Conservation (phyloP, 2,888 invertebrate species). For the Eledone cirrhosa region DNA sequence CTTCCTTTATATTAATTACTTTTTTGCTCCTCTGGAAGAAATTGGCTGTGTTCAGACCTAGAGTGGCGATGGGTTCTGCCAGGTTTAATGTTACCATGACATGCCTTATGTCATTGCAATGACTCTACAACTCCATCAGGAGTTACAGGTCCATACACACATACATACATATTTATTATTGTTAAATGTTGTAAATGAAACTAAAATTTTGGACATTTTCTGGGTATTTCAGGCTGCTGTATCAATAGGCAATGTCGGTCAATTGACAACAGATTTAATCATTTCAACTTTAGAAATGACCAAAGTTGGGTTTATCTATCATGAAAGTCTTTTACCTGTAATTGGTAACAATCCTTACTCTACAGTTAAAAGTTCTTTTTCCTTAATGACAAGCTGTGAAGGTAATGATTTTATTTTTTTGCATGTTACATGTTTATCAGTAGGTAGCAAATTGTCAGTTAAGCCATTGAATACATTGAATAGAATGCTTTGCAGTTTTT, state of each 20-base stretch:
- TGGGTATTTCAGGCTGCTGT: slow-evolving; percentile 74
- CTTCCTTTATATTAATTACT: too few relatives aligned
- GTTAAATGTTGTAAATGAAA: too few relatives aligned
- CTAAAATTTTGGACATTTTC: slow-evolving; percentile 19
- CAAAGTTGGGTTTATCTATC: slow-evolving; percentile 78
- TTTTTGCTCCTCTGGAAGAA: too few relatives aligned
- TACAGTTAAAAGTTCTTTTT: slow-evolving; percentile 44
- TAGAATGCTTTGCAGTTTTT: too few relatives aligned
- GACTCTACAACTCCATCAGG: too few relatives aligned
- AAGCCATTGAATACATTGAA: too few relatives aligned
- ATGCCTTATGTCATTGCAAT: too few relatives aligned
- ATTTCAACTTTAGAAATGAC: slow-evolving; percentile 76
- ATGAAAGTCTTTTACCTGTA: slow-evolving; percentile 80
- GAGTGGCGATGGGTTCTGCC: too few relatives aligned
- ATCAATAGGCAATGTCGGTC: slow-evolving; percentile 92
- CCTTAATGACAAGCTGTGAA: slow-evolving; percentile 63
- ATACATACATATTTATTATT: too few relatives aligned
- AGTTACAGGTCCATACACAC: too few relatives aligned
- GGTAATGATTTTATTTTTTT: slow-evolving; percentile 46
- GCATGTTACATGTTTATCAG: neutral
- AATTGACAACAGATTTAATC: slow-evolving; percentile 83
- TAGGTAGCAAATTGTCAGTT: neutral
- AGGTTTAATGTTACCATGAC: too few relatives aligned
- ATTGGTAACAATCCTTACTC: slow-evolving; percentile 83
- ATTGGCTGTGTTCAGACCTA: too few relatives aligned